Base-by-base conservation (phyloP, 2,888 invertebrate genomes). In the Tholera decimalis region DNA sequence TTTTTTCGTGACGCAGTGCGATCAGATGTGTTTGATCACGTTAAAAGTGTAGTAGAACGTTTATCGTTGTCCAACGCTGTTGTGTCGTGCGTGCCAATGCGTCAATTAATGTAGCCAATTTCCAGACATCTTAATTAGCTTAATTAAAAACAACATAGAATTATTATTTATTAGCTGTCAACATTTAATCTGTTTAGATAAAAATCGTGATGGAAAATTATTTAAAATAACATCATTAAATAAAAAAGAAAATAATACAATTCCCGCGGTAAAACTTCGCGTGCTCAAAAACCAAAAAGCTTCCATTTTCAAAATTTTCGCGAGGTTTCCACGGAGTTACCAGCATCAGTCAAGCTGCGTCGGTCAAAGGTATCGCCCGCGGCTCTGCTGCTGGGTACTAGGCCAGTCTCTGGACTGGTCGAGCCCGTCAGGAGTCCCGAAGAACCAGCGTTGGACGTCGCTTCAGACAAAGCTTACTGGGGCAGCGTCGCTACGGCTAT, bases 351-450 rank as follows among this genome's bases (percentile, higher is more conserved):
- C 93, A 94, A 94, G 84, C 93, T 93, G 95, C 93, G 94, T 88
- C 94, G 95, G 58, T 93, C 95, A 83, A 89, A 92, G 86, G 93
- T 93, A 73, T 92, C 95, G 72, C 93, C 96, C 88, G 96, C 94
- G 88, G 94, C 95, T 49, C 73, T 96, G 94, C 95, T 96, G 91
- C 96, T 96, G 84, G 96, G 96, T 80, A 96, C 96, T 64, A 92
- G 96, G 81, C 93, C 96, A 46, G 93, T 96, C 72, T 96, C 95
- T 33, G 96, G 96, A 58, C 90, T 96, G 80, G 90, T 95, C 79
- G 95, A 95, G 79, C 95, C 93, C 9, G 92, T 90, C 46, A 85
- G 96, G 57, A 94, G 93, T 64, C 95, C 95, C 39, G 96, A 95
- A 65, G 96, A 96, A 75, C 94, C 92, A 60, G 93, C 94, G 26